Evolutionary conservation across 2,797 vertebrate genomes (phyloP).

Genomic region (Euphonia xanthogaster): DNA sequence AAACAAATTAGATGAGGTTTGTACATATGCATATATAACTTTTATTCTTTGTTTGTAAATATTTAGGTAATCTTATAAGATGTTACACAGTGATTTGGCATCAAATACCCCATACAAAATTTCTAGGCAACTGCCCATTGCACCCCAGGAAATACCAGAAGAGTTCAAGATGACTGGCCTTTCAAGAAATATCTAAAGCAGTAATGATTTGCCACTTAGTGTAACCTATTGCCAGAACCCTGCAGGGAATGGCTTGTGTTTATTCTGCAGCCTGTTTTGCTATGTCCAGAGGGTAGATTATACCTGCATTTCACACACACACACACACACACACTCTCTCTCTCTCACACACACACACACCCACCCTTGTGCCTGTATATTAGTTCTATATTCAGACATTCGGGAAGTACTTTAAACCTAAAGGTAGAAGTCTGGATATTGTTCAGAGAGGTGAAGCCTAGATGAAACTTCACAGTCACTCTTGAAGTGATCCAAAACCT

Average conservation of each 20-base stretch:
- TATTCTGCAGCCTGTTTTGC: background rate
- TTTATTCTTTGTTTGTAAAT: background rate
- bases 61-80: background rate
- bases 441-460: background rate
- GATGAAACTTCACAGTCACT: background rate
- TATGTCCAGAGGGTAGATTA: background rate
- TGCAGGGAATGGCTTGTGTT: background rate
- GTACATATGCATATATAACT: background rate
- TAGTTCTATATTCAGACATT: background rate
- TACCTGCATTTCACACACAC: background rate
- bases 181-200: background rate
- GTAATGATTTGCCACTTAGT: background rate
- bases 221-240: background rate
- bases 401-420: background rate
- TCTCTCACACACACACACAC: fast-evolving
- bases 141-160: background rate
- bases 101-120: background rate
- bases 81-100: background rate
- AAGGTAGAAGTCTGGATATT: background rate
- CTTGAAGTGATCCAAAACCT: background rate
- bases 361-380: background rate
- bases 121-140: background rate
- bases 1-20: background rate
- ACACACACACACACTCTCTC: fast-evolving
- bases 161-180: background rate